Conservation (phyloP, 2,888 invertebrate species). For the Aphrophora alni region DNA sequence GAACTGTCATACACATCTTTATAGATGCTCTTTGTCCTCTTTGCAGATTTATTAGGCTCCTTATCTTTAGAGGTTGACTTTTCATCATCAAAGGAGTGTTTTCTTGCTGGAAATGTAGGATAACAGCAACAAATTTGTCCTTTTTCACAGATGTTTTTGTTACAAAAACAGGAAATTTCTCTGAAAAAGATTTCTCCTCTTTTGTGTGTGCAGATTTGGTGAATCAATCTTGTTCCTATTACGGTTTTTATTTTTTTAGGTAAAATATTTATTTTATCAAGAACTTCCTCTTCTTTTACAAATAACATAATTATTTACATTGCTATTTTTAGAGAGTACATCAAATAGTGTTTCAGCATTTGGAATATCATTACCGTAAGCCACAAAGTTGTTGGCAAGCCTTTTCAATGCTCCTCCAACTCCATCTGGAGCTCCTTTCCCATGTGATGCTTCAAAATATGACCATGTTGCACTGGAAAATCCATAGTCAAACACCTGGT, state of each 20-base stretch:
- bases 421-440: constrained; percentile 18
- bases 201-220: not conserved
- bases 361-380: constrained; percentile 8
- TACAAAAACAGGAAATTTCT: not conserved
- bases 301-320: not conserved
- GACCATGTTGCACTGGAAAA: not conserved
- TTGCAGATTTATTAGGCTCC: too few species aligned
- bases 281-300: not conserved
- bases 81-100: too few species aligned
- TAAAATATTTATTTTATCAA: not conserved
- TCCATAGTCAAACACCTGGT: not conserved
- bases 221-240: not conserved
- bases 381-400: not conserved
- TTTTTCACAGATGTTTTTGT: not conserved
- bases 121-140: not conserved
- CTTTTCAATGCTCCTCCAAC: constrained; percentile 15
- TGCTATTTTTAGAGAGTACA: not conserved
- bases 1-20: too few species aligned
- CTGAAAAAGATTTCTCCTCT: not conserved
- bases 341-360: constrained; percentile 12
- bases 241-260: not conserved
- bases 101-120: too few species aligned
- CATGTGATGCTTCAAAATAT: constrained; percentile 15
- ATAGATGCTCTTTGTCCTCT: too few species aligned
- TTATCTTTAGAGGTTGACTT: too few species aligned